phyloP scores from a whole-genome alignment of 2,113 vertebrate species.

The Malurus alboscapulatus region DNA sequence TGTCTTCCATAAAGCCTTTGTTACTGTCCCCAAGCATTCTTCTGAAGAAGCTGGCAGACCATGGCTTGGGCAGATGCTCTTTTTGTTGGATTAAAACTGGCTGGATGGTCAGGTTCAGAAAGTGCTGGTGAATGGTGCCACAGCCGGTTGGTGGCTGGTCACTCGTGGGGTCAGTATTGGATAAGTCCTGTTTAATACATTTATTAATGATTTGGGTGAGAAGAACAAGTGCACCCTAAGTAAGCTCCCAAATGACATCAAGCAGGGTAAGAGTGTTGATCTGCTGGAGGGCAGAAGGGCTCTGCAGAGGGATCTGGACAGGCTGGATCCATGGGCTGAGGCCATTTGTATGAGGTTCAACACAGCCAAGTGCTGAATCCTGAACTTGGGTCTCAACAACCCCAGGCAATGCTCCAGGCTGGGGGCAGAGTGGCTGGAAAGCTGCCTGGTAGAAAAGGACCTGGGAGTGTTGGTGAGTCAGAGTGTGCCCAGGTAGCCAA shows the following conservation, averaged over 20 bases:
- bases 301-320: background rate
- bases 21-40: background rate
- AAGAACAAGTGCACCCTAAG: background rate
- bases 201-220: background rate
- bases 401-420: background rate
- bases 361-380: background rate
- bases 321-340: background rate
- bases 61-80: background rate
- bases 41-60: background rate
- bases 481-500: background rate
- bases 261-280: background rate
- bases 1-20: background rate
- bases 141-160: background rate
- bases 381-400: background rate
- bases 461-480: background rate
- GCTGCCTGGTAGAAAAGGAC: too few relatives aligned
- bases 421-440: background rate
- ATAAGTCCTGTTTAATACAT: background rate
- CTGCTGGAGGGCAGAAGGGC: background rate
- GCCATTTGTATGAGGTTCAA: background rate
- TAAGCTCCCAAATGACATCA: background rate
- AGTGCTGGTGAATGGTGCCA: background rate
- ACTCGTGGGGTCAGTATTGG: background rate
- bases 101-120: background rate
- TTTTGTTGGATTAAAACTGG: background rate